A percentile compares a stretch with the other conserved stretches of the same genome.
phyloP scores from a whole-genome alignment of 2,888 invertebrate species.

The Drosophila paramelanica region DNA sequence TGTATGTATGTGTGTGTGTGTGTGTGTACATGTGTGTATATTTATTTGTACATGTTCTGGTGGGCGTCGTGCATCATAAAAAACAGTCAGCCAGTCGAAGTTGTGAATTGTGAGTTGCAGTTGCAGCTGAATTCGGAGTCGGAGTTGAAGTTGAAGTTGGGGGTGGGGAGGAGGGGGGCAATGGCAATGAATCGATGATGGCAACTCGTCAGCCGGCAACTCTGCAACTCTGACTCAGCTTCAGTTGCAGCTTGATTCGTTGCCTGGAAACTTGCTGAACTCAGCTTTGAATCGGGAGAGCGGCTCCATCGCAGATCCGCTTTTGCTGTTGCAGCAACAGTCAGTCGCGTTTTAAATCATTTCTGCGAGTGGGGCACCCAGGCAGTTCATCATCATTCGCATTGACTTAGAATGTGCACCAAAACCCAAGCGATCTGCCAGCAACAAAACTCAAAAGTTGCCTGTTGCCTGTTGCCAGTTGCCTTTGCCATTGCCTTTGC shows the following conservation, averaged over 20 bases:
- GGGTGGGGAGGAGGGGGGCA: conserved; percentile 33
- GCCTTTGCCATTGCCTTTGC: conserved; percentile 7
- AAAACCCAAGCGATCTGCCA: conserved; percentile 42
- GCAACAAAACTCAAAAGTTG: conserved; percentile 18
- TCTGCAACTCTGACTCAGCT: conserved; percentile 1
- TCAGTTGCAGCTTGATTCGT: neutral
- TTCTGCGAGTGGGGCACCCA: conserved; percentile 64
- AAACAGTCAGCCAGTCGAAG: conserved; percentile 60
- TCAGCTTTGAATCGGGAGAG: conserved; percentile 25
- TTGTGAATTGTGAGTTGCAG: conserved; percentile 33
- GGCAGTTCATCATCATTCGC: conserved; percentile 80
- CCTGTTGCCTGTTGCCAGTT: conserved; percentile 13
- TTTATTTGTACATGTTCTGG: conserved; percentile 50
- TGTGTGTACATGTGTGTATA: conserved; percentile 1
- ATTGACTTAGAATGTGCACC: conserved; percentile 80
- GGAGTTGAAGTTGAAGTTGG: neutral
- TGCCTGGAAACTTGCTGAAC: conserved; percentile 45
- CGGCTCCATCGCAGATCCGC: conserved; percentile 40
- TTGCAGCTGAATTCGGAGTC: conserved; percentile 29
- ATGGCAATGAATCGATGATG: conserved; percentile 8
- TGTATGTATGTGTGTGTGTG: neutral
- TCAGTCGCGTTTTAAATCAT: conserved; percentile 74
- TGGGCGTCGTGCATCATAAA: conserved; percentile 81
- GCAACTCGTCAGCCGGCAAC: conserved; percentile 24
- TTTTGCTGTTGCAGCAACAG: conserved; percentile 7